Evolutionary conservation across 2,888 invertebrate genomes (phyloP).

Genomic region (Pyralis farinalis): DNA sequence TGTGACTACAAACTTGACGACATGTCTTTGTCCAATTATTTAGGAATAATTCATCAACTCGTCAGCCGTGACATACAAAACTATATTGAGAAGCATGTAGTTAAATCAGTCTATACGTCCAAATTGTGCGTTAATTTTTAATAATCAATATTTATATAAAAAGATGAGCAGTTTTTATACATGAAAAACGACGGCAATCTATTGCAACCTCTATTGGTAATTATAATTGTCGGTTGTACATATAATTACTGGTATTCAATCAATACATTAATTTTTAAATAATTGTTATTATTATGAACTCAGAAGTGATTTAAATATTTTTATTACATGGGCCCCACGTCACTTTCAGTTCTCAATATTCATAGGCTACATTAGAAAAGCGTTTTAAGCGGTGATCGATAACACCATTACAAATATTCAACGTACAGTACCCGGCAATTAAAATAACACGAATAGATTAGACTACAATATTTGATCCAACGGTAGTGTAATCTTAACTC

Average conservation of each 20-base stretch:
- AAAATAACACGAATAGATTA: slow-evolving; percentile 20
- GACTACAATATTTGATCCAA: too few relatives aligned
- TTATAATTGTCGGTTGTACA: not conserved
- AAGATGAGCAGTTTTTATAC: slow-evolving; percentile 36
- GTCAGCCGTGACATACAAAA: too few relatives aligned
- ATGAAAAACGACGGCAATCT: not conserved
- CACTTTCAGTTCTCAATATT: not conserved
- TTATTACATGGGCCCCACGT: not conserved
- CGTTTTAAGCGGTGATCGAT: slow-evolving; percentile 43
- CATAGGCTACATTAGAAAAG: slow-evolving; percentile 30
- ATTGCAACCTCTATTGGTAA: not conserved
- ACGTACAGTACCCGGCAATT: slow-evolving; percentile 21
- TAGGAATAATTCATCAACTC: too few relatives aligned
- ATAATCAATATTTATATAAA: slow-evolving; percentile 33
- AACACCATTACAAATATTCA: slow-evolving; percentile 46
- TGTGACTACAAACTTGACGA: too few relatives aligned
- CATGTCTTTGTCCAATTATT: too few relatives aligned
- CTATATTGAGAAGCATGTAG: too few relatives aligned
- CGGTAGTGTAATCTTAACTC: too few relatives aligned
- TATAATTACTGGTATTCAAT: not conserved
- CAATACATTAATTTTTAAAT: not conserved
- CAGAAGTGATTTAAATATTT: not conserved
- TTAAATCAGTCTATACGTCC: too few relatives aligned
- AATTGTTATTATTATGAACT: not conserved
- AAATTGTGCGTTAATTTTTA: slow-evolving; percentile 46